Percentiles rank a stretch among this genome's conserved stretches.
Evolutionary conservation across 2,888 invertebrate genomes (phyloP).

Genomic region (Hydropsyche betteni): DNA sequence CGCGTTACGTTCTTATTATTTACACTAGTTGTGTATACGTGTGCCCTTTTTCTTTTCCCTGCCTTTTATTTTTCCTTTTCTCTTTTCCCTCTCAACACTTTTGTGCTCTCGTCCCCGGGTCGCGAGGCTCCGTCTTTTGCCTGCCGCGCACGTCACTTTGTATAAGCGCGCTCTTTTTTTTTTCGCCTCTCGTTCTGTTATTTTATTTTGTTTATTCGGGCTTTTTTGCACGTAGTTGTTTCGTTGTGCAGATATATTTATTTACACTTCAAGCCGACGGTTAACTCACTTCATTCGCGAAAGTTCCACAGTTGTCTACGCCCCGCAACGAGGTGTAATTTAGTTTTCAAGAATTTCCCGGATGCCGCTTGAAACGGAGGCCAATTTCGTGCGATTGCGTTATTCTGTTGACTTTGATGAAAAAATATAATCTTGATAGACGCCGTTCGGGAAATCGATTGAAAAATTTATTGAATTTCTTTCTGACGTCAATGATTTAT

Average conservation of each 20-base stretch:
- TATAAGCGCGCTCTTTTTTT: conserved; percentile 20
- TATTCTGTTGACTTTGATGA: conserved; percentile 37
- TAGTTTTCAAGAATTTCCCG: conserved; percentile 51
- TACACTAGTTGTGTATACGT: conserved; percentile 46
- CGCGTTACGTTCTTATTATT: conserved; percentile 50
- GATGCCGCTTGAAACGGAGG: conserved; percentile 47
- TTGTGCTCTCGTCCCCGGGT: conserved; percentile 7
- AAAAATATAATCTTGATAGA: too few relatives aligned
- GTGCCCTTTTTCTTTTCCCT: conserved; percentile 2
- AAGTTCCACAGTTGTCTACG: conserved; percentile 47
- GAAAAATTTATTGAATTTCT: too few relatives aligned
- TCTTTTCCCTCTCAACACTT: not conserved
- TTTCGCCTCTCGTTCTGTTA: conserved; percentile 4
- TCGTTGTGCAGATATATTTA: conserved; percentile 24
- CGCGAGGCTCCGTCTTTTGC: conserved; percentile 6
- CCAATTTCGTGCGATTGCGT: conserved; percentile 50
- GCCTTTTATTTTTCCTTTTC: conserved; percentile 1
- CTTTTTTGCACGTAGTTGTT: not conserved
- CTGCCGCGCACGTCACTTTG: conserved; percentile 15
- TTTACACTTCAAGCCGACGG: conserved; percentile 42
- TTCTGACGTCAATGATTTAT: too few relatives aligned
- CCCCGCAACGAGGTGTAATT: conserved; percentile 50
- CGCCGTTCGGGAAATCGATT: too few relatives aligned
- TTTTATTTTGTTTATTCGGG: not conserved
- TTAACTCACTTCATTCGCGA: conserved; percentile 50